Percentiles rank a stretch among this genome's conserved stretches.
These are phyloP conservation scores for Macrosiphum euphorbiae DNA, from an alignment of 2,888 invertebrate genomes.

Conservation along the genomic window DNA sequence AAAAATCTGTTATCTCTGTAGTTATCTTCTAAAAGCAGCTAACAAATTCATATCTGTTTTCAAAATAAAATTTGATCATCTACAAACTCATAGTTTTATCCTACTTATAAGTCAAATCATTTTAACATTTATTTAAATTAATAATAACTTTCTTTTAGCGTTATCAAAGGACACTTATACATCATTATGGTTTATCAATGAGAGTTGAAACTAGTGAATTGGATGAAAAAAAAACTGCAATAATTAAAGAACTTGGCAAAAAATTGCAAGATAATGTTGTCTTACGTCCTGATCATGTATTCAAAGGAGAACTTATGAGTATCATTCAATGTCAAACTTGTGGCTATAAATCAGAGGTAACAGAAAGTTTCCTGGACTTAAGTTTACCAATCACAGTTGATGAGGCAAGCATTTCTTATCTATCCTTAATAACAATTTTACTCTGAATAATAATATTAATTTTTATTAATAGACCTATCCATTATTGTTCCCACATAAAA, in stretches of 20 bases:
- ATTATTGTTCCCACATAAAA: constrained; percentile 73
- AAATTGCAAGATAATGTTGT: constrained; percentile 78
- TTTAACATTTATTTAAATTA: not conserved
- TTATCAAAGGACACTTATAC: constrained; percentile 85
- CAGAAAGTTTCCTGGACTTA: constrained; percentile 94
- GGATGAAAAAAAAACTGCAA: constrained; percentile 81
- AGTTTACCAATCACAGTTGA: constrained; percentile 89
- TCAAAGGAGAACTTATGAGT: constrained; percentile 92
- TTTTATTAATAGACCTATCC: constrained; percentile 74
- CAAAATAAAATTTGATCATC: not conserved
- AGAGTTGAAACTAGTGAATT: constrained; percentile 83
- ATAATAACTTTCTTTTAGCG: constrained; percentile 73
- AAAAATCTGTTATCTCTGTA: constrained; percentile 69
- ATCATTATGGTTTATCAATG: constrained; percentile 80
- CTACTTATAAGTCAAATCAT: not conserved
- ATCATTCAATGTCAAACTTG: constrained; percentile 92
- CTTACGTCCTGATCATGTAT: constrained; percentile 89
- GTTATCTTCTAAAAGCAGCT: not conserved
- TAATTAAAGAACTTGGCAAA: constrained; percentile 86
- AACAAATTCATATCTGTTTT: not conserved
- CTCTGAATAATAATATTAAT: constrained; percentile 8
- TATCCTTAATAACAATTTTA: not conserved
- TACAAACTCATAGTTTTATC: not conserved
- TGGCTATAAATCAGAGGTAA: constrained; percentile 85
- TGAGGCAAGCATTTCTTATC: constrained; percentile 70